Conservation (phyloP, 2,797 vertebrate genomes). For the Peromyscus attwateri region DNA sequence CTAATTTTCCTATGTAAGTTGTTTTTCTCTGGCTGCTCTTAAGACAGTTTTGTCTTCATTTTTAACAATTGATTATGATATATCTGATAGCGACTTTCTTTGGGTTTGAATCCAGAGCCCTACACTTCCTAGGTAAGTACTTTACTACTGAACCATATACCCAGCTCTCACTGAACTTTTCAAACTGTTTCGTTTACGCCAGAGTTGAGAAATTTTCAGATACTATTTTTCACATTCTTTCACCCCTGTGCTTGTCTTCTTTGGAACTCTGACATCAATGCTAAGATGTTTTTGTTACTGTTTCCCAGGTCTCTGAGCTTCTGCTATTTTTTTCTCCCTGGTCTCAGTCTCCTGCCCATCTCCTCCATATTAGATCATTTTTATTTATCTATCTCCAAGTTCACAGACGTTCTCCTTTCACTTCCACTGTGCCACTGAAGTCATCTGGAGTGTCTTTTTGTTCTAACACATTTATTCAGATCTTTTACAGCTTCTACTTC, state of each 20-base stretch:
- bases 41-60: constrained; percentile 27
- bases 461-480: neutral
- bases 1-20: constrained; percentile 8
- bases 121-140: neutral
- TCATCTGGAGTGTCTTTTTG: neutral
- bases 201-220: constrained; percentile 30
- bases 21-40: neutral
- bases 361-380: constrained; percentile 38
- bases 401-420: neutral
- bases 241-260: neutral
- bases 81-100: constrained; percentile 26
- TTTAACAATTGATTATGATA: constrained; percentile 10
- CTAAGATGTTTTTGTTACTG: constrained; percentile 29
- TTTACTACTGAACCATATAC: neutral
- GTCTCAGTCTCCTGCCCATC: neutral
- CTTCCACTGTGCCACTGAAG: neutral
- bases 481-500: constrained; percentile 26
- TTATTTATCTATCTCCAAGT: constrained; percentile 45
- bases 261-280: neutral
- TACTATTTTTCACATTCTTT: constrained; percentile 17
- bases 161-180: neutral
- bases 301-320: neutral
- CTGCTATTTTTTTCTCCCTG: neutral
- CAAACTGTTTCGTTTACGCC: neutral
- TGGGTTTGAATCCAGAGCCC: constrained; percentile 2